Evolutionary conservation across 2,888 invertebrate species (phyloP).

Genomic region (Encarsia formosa): DNA sequence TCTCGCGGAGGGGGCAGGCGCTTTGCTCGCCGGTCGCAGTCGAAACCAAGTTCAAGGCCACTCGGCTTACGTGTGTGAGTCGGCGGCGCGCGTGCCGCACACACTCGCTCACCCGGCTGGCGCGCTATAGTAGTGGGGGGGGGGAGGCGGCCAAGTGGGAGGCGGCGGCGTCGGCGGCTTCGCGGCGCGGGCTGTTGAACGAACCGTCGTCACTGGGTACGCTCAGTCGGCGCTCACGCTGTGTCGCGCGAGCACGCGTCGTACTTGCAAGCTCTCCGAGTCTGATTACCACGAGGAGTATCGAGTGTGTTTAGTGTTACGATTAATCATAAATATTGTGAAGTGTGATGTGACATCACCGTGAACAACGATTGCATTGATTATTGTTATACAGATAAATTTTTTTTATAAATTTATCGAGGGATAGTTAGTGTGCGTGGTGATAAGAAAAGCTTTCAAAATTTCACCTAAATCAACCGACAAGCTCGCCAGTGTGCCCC

Average conservation of each 20-base stretch:
- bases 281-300: no score
- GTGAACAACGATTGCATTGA: no score
- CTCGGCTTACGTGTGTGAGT: conserved; percentile 45
- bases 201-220: conserved; percentile 41
- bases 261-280: conserved; percentile 39
- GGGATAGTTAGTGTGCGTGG: no score
- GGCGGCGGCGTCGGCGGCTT: background rate
- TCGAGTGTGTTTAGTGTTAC: background rate
- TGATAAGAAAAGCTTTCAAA: conserved; percentile 13
- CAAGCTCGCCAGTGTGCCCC: conserved; percentile 5
- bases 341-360: background rate
- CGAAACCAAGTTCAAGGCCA: conserved; percentile 54
- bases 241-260: conserved; percentile 49
- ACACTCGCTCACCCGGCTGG: conserved; percentile 11
- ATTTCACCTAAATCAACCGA: conserved; percentile 26
- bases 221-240: conserved; percentile 51
- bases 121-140: conserved; percentile 43
- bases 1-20: no score
- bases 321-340: background rate
- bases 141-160: conserved; percentile 34
- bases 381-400: no score
- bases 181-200: conserved; percentile 57
- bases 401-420: no score
- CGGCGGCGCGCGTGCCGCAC: background rate
- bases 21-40: conserved; percentile 31